Percentiles rank a stretch among this genome's conserved stretches.
These are phyloP conservation scores for Cryptotermes secundus DNA, from an alignment of 1,140 invertebrate species.

Conservation along the genomic window DNA sequence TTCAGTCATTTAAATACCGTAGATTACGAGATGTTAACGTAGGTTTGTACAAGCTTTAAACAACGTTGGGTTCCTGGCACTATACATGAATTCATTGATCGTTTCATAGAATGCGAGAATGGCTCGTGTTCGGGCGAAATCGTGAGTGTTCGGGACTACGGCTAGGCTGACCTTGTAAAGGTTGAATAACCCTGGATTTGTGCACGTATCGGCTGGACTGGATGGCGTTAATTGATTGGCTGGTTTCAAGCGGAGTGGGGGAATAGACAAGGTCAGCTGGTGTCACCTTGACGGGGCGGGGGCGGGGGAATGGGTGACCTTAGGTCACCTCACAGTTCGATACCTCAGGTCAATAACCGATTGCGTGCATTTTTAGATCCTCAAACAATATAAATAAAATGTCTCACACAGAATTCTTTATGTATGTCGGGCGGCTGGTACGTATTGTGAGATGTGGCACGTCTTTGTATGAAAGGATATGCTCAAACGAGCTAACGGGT, in stretches of 20 bases:
- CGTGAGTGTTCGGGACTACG: neutral
- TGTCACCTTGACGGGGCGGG: neutral
- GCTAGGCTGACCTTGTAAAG: neutral
- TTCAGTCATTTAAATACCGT: no score
- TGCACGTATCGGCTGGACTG: neutral
- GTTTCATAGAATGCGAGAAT: neutral
- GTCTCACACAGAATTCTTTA: neutral
- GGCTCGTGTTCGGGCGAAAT: neutral
- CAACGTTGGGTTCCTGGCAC: neutral
- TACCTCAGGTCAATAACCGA: neutral
- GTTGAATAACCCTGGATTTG: conserved; percentile 18
- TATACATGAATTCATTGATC: neutral
- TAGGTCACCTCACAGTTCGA: neutral
- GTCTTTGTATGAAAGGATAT: no score
- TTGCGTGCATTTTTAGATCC: neutral
- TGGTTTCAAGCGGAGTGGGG: neutral
- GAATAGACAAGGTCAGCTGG: neutral
- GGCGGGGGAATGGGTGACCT: neutral
- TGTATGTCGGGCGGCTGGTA: no score
- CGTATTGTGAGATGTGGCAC: no score
- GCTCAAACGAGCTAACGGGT: no score
- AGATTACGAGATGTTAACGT: no score
- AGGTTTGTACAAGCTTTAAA: neutral
- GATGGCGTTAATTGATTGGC: conserved; percentile 4
- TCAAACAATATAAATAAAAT: neutral